Conservation (phyloP, 2,797 vertebrate genomes). For the Poecile montanus region DNA sequence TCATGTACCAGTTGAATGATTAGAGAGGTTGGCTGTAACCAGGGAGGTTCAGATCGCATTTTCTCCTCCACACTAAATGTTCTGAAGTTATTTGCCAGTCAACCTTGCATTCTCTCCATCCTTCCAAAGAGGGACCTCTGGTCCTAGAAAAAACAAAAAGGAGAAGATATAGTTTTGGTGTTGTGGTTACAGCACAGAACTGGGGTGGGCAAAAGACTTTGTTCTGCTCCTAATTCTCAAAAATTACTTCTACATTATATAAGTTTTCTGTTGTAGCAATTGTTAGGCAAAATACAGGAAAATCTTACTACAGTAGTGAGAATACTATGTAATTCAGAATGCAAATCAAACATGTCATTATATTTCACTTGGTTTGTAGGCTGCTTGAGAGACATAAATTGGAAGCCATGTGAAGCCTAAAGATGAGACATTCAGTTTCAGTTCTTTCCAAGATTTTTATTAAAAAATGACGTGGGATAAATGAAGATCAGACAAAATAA, state of each 20-base stretch:
- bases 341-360: slow-evolving; percentile 24
- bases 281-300: neutral
- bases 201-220: accelerated
- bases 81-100: neutral
- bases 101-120: neutral
- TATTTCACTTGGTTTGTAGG: neutral
- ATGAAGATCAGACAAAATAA: slow-evolving; percentile 29
- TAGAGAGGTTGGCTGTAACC: neutral
- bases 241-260: neutral
- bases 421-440: neutral
- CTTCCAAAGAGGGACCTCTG: neutral
- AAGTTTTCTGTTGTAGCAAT: neutral
- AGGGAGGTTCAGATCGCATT: neutral
- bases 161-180: neutral
- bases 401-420: neutral
- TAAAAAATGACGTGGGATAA: neutral
- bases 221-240: neutral
- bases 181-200: neutral
- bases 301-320: neutral
- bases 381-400: slow-evolving; percentile 9
- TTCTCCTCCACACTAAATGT: neutral
- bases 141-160: neutral
- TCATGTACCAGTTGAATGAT: neutral
- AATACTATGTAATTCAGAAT: slow-evolving; percentile 8
- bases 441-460: slow-evolving; percentile 4